Percentiles rank a stretch among this genome's conserved stretches.
phyloP scores from a whole-genome alignment of 2,888 invertebrate genomes.

The Drosophila maculinotata region DNA sequence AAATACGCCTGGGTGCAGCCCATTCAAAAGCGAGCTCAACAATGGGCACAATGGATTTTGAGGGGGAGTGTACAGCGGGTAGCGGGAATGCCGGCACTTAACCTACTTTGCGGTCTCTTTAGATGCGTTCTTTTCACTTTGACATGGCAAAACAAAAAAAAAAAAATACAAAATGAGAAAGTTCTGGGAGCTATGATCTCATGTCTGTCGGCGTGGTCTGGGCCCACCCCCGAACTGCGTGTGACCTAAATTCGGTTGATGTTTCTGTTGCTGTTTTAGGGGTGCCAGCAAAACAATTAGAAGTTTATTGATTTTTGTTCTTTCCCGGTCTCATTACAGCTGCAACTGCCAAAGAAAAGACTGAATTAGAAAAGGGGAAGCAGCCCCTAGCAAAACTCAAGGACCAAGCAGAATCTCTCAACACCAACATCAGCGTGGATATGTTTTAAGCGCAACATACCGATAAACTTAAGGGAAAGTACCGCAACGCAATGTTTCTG shows the following conservation, averaged over 20 bases:
- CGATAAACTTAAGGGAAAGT: constrained; percentile 11
- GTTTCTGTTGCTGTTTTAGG: constrained; percentile 2
- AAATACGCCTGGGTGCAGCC: constrained; percentile 59
- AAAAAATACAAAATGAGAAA: not conserved
- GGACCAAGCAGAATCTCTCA: constrained; percentile 19
- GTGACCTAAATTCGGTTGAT: constrained; percentile 48
- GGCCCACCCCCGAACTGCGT: constrained; percentile 13
- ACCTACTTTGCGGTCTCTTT: constrained; percentile 63
- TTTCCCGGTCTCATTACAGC: constrained; percentile 40
- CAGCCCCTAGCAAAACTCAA: constrained; percentile 30
- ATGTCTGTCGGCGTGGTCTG: constrained; percentile 31
- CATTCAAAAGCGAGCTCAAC: constrained; percentile 18
- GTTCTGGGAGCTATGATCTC: constrained; percentile 57
- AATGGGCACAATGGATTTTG: constrained; percentile 35
- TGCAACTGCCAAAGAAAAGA: constrained; percentile 69
- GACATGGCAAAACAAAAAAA: constrained; percentile 50
- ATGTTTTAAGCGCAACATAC: constrained; percentile 42
- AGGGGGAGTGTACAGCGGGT: constrained; percentile 1
- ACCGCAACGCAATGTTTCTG: constrained; percentile 81
- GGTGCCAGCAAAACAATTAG: constrained; percentile 55
- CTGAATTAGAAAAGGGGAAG: constrained; percentile 23
- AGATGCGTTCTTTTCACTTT: constrained; percentile 59
- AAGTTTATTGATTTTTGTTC: constrained; percentile 69
- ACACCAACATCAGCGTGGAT: constrained; percentile 16
- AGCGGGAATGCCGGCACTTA: constrained; percentile 60